A percentile compares a stretch with the other conserved stretches of the same genome.
phyloP scores from a whole-genome alignment of 2,113 vertebrate species.

The Cryptoleucopteryx plumbea region DNA sequence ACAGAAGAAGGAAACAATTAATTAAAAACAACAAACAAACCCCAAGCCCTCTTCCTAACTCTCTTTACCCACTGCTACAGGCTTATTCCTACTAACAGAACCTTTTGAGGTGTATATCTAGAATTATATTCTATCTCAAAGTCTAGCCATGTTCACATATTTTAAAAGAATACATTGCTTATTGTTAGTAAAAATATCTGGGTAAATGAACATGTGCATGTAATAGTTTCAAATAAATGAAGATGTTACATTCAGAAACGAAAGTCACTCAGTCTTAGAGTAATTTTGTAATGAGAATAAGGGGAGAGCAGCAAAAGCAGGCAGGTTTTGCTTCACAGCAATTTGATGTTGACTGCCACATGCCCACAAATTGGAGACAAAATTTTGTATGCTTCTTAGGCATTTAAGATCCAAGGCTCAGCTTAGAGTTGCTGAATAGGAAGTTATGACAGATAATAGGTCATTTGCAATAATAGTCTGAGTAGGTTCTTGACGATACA shows the following conservation, averaged over 20 bases:
- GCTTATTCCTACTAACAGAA: neutral
- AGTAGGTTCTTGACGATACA: neutral
- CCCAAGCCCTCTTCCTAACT: neutral
- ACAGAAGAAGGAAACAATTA: neutral
- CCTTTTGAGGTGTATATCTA: neutral
- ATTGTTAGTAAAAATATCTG: neutral
- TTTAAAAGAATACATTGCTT: neutral
- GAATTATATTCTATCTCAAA: neutral
- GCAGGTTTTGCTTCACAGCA: neutral
- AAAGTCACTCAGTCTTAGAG: neutral
- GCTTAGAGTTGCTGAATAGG: neutral
- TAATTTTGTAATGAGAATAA: neutral
- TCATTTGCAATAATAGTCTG: neutral
- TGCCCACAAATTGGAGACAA: neutral
- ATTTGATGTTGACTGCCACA: neutral
- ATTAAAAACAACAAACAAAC: neutral
- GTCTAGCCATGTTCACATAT: neutral
- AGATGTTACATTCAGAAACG: neutral
- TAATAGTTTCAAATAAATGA: neutral
- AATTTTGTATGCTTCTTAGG: neutral
- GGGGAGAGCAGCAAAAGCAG: neutral
- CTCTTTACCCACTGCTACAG: neutral
- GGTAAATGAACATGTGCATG: neutral
- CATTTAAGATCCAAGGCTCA: neutral
- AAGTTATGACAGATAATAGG: neutral